Evolutionary conservation across 2,797 vertebrate genomes (phyloP).

Genomic region (Enteromius viviparus): DNA sequence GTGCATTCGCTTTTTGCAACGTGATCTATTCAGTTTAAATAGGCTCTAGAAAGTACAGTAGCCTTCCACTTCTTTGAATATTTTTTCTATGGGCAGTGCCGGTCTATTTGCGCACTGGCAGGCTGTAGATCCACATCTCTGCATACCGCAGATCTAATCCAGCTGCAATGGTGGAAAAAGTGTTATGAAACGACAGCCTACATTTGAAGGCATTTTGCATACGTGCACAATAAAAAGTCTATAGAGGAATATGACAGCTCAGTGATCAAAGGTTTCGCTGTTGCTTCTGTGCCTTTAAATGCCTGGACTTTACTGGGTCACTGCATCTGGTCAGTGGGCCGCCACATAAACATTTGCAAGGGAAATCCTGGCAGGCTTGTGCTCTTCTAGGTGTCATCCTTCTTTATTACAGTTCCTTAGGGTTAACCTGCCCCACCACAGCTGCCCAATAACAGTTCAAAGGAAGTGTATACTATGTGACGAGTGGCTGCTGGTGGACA

Average conservation of each 20-base stretch:
- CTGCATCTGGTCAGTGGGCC: constrained; percentile 43
- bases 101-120: constrained; percentile 1
- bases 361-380: constrained; percentile 43
- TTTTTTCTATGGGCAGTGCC: constrained; percentile 13
- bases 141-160: constrained; percentile 54
- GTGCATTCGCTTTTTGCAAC: not conserved
- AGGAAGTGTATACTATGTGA: constrained; percentile 61
- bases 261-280: constrained; percentile 12
- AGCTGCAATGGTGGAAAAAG: constrained; percentile 33
- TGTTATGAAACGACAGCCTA: constrained; percentile 63
- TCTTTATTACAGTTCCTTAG: constrained; percentile 34
- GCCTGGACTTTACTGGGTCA: constrained; percentile 62
- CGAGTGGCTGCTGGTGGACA: not conserved
- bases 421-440: constrained; percentile 56
- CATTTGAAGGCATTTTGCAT: constrained; percentile 60
- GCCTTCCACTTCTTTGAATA: not conserved
- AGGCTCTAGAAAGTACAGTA: not conserved
- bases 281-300: constrained; percentile 11
- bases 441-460: constrained; percentile 60
- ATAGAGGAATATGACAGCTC: not conserved
- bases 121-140: constrained; percentile 65
- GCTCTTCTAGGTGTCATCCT: constrained; percentile 20
- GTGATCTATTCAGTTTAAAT: not conserved
- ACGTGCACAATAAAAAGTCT: constrained; percentile 34
- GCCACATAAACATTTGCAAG: constrained; percentile 48